Evolutionary conservation across 2,888 invertebrate species (phyloP), one percentile per base, ranked within the genome.

Genomic region (Polymixis flavicincta): DNA sequence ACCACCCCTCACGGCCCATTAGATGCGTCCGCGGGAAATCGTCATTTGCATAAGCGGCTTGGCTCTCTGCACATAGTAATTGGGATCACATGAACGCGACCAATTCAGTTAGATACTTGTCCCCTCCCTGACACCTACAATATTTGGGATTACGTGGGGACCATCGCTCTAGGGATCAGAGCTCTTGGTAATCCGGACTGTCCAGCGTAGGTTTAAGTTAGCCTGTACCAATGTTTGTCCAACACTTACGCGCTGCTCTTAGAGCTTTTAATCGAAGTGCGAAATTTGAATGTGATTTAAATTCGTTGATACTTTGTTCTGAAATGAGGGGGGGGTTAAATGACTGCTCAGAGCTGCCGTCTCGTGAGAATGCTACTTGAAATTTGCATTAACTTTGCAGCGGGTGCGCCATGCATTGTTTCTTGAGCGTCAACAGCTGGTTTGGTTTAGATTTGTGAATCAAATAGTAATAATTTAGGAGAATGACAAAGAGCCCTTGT

Each of bases 31-130:
- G 94, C 95, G 94, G 93, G 93, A 94, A 94, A 94, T 94, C 94
- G 93, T 93, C 94, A 96, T 96, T 96, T 96, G 96, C 96, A 96
- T 96, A 96, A 96, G 95, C 96, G 96, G 96, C 95, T 96, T 94
- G 94, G 93, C 92, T 93, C 94, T 93, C 94, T 93, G 94, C 95
- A 94, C 95, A 93, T 93, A 93, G 95, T 96, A 96, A 95, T 96
- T 96, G 95, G 94, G 94, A 95, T 95, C 95, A 94, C 94, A 93
- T 92, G 92, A 86, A 87, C 90, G 89, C 88, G 91, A 89, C 96
- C 94, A 93, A 85, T 89, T 80, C 92, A 88, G 82, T 81, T 84
- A 89, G 95, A 91, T 83, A 92, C 89, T 71, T 78, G 83, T 76
- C 80, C 81, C 87, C 88, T 85, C 87, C 76, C 83, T 84, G 84